phyloP scores from a whole-genome alignment of 2,888 invertebrate genomes.

The Athripsodes cinereus region DNA sequence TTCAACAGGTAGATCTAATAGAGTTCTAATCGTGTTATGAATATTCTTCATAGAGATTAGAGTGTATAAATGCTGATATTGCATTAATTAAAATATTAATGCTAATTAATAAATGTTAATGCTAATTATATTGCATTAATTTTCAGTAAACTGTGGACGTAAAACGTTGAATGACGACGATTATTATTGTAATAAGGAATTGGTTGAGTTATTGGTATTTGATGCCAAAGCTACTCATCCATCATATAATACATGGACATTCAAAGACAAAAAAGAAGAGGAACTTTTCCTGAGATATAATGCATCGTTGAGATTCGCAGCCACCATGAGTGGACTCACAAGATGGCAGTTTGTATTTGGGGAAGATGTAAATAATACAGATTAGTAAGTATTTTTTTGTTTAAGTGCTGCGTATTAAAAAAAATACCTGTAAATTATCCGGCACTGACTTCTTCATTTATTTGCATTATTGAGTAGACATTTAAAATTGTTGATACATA shows the following conservation, averaged over 20 bases:
- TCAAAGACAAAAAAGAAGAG: slow-evolving; percentile 45
- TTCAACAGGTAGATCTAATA: not conserved
- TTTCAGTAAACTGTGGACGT: slow-evolving; percentile 59
- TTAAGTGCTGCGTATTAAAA: not conserved
- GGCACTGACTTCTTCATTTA: not conserved
- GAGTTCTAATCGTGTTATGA: no score
- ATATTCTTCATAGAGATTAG: not conserved
- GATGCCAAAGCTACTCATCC: slow-evolving; percentile 71
- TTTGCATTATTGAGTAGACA: not conserved
- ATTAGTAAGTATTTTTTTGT: slow-evolving; percentile 29
- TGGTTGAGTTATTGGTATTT: slow-evolving; percentile 79
- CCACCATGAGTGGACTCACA: slow-evolving; percentile 84
- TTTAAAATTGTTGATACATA: not conserved
- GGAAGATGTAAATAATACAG: slow-evolving; percentile 47
- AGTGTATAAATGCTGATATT: no score
- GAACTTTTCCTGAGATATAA: slow-evolving; percentile 60
- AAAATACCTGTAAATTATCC: not conserved
- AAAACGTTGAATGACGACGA: slow-evolving; percentile 60
- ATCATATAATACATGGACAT: slow-evolving; percentile 52
- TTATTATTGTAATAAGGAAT: slow-evolving; percentile 78
- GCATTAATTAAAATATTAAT: no score
- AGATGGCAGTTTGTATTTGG: slow-evolving; percentile 75
- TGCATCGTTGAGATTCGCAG: slow-evolving; percentile 72
- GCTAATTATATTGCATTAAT: slow-evolving; percentile 3
- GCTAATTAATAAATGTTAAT: no score